Evolutionary conservation across 2,888 invertebrate genomes (phyloP), one percentile per base, ranked within the genome.

Genomic region (Dicycla oo): DNA sequence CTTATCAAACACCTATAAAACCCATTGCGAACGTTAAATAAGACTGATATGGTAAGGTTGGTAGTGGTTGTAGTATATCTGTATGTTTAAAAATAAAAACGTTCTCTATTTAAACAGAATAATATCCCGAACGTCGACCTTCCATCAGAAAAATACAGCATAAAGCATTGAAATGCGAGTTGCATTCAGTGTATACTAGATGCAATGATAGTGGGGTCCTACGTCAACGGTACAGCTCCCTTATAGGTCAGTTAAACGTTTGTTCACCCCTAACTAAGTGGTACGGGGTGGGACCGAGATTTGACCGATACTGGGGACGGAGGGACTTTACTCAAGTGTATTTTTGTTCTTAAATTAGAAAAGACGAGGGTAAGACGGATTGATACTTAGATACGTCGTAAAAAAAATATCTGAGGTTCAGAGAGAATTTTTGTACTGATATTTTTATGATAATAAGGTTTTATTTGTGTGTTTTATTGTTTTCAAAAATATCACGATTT

Each of bases 241-340:
- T 86, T 91, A 90, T 92, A 91, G 93, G 93, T 94, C 92, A 93
- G 91, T 94, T 93, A 94, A 91, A 88, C 90, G 94, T 88, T 82
- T 93, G 84, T 94, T 94, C 93, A 94, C 91, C 94, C 91, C 88
- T 34, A 66, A 75, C 58, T 68, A 83, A 86, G 86, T 89, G 90
- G 91, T 88, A 91, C 91, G 81, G 91, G 89, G 87, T 89, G 90
- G 92, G 87, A 92, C 93, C 69, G 75, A 92, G 93, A 94, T 93
- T 84, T 91, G 91, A 93, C 94, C 93, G 93, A 93, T 93, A 93
- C 89, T 86, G 62, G 82, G 75, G 80, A 83, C 81, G 83, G 78
- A 85, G 83, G 83, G 84, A 82, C 76, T 80, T 81, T 60, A 82
- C 74, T 81, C 73, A 18, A 78, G 68, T 30, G 69, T 63, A 73